phyloP scores from a whole-genome alignment of 1,140 invertebrate species.

The Piezodorus guildinii region DNA sequence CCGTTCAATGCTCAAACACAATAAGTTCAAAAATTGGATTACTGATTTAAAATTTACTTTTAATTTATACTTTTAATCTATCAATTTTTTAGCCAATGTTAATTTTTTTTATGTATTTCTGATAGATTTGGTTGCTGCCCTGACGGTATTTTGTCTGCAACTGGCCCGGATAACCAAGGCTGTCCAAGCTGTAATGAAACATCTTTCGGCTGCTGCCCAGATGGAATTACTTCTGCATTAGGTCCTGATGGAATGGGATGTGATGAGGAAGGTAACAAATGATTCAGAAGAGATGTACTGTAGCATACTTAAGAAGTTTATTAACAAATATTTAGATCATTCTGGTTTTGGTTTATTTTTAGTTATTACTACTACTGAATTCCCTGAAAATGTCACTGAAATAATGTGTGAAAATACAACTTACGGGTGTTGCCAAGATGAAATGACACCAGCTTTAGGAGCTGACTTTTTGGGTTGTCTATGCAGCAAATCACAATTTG shows the following conservation, averaged over 20 bases:
- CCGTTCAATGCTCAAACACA: too few species aligned
- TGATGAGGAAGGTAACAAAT: conserved; percentile 34
- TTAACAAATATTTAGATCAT: not conserved
- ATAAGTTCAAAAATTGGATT: too few species aligned
- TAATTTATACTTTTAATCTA: not conserved
- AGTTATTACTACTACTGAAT: not conserved
- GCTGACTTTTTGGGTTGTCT: conserved; percentile 70
- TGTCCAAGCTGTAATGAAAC: conserved; percentile 60
- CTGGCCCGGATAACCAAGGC: conserved; percentile 45
- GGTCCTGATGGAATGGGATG: conserved; percentile 50
- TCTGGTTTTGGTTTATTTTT: not conserved
- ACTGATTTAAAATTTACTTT: too few species aligned
- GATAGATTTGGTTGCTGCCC: conserved; percentile 52
- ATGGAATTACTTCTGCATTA: conserved; percentile 45
- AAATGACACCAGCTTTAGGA: conserved; percentile 23
- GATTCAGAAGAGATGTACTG: too few species aligned
- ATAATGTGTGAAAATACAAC: conserved; percentile 33
- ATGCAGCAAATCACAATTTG: conserved; percentile 60
- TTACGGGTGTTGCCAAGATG: conserved; percentile 53
- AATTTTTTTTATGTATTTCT: not conserved
- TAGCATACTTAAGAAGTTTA: too few species aligned
- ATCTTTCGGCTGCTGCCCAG: conserved; percentile 54
- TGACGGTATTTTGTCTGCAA: conserved; percentile 47
- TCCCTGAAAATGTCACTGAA: conserved; percentile 27
- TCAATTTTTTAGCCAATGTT: too few species aligned